Conservation (phyloP, 2,113 vertebrate genomes). For the zebrafish (Danio rerio) region DNA sequence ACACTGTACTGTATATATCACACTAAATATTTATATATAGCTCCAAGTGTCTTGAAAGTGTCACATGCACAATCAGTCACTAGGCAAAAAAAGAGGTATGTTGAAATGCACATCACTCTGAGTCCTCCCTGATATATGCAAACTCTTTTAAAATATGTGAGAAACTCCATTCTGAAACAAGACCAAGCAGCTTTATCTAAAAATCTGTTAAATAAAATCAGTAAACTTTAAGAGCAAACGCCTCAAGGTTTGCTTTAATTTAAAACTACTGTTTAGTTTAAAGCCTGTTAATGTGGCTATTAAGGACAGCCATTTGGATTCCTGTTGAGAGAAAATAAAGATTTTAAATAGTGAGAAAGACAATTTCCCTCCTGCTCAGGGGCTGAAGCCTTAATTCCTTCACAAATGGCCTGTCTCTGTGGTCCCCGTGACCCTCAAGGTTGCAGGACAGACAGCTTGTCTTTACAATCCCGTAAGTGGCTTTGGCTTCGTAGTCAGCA, state of each 20-base stretch:
- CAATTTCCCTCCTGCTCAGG: conserved; percentile 24
- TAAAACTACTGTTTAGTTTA: conserved; percentile 14
- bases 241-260: background rate
- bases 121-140: background rate
- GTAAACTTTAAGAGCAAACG: conserved; percentile 9
- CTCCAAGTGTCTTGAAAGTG: background rate
- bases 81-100: background rate
- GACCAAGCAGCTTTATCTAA: background rate
- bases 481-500: conserved; percentile 74
- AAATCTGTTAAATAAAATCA: conserved; percentile 6
- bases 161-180: background rate
- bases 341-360: conserved; percentile 15
- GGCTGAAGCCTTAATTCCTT: conserved; percentile 58
- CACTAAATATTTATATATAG: too few species aligned
- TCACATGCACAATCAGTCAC: background rate
- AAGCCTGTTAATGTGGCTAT: background rate
- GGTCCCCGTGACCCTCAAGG: conserved; percentile 66
- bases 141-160: background rate
- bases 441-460: conserved; percentile 72
- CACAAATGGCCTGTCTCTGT: conserved; percentile 58
- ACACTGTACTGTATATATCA: too few species aligned
- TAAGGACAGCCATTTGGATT: background rate
- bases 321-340: conserved; percentile 13
- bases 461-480: conserved; percentile 75
- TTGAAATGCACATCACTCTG: background rate